Base-by-base conservation (phyloP, 2,113 vertebrate genomes). In the Microcebus lehilahytsara region DNA sequence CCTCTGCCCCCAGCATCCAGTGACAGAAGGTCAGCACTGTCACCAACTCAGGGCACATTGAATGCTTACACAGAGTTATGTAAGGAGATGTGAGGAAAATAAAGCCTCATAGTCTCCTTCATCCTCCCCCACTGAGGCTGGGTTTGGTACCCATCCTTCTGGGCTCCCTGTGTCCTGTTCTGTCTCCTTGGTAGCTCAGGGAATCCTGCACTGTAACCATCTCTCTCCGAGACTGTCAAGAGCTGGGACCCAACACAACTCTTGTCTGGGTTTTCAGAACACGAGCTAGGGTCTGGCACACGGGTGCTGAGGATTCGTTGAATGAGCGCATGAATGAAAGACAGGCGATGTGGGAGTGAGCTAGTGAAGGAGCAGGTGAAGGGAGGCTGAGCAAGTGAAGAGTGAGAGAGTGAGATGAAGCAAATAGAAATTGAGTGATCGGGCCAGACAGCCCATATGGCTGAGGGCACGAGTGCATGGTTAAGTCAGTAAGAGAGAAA, bases 381-480 rank as follows among this genome's bases (percentile, higher is more conserved):
- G 20, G 34, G 37, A n/a, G 34, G 13, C 19, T 49, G 56, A n/a
- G 19, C 1, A 20, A 14, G 32, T 6, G 16, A 46, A 30, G 75
- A 37, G 25, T 9, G 49, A n/a, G 32, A 53, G 60, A 66, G 1
- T 9, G 14, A 75, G 53, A 89, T 40, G 25, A 2, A 19, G 40
- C 30, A 11, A 30, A 19, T 17, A 17, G 10, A 32, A 77, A 56
- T 32, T 37, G n/a, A 30, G 10, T 17, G 34, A 20, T 37, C 3
- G 13, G 34, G 7, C 13, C 34, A 77, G 64, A 4, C 25, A 11
- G 25, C 3, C 1, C 1, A 11, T 19, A 3, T 14, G 34, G 1
- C 9, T 77, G 85, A 1, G 2, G 46, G 71, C 12, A 0, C 10
- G 89, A 32, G 23, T 9, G 1, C 9, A 6, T 20, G 10, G 51